Conservation (phyloP, 2,113 vertebrate genomes). For the Anhinga anhinga region DNA sequence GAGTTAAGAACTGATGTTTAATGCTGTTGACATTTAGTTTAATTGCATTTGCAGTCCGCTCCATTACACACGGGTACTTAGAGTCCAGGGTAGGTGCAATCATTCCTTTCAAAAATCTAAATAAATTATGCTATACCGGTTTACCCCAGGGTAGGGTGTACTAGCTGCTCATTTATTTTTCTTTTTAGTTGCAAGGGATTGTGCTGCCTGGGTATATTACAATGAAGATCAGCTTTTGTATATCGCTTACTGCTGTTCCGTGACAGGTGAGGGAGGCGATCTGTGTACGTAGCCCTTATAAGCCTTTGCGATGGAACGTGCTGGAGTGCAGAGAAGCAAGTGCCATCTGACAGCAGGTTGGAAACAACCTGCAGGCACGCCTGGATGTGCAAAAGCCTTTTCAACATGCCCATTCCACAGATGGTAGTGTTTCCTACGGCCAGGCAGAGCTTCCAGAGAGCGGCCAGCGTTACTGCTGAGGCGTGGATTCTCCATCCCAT, state of each 20-base stretch:
- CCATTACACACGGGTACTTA: slow-evolving; percentile 9
- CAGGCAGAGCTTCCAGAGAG: not conserved
- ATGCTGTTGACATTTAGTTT: slow-evolving; percentile 40
- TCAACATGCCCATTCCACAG: not conserved
- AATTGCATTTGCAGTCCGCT: slow-evolving; percentile 34
- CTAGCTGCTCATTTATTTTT: slow-evolving; percentile 38
- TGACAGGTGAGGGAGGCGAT: not conserved
- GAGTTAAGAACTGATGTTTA: slow-evolving; percentile 54
- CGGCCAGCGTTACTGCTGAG: not conserved
- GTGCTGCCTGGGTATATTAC: not conserved
- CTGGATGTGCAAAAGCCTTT: not conserved
- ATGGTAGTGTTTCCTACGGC: not conserved
- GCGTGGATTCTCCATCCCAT: accelerated
- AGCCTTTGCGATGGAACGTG: not conserved
- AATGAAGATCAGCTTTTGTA: not conserved
- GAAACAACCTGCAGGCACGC: not conserved
- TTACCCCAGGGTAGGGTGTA: not conserved
- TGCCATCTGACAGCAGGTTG: not conserved
- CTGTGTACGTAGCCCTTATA: not conserved
- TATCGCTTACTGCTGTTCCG: not conserved
- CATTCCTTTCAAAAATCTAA: slow-evolving; percentile 52
- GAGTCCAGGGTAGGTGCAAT: slow-evolving; percentile 43
- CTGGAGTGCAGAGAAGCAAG: not conserved
- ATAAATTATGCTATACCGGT: not conserved
- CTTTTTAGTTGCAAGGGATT: not conserved